Conservation (phyloP, 2,113 vertebrate species). For the Ibidorhyncha struthersii region DNA sequence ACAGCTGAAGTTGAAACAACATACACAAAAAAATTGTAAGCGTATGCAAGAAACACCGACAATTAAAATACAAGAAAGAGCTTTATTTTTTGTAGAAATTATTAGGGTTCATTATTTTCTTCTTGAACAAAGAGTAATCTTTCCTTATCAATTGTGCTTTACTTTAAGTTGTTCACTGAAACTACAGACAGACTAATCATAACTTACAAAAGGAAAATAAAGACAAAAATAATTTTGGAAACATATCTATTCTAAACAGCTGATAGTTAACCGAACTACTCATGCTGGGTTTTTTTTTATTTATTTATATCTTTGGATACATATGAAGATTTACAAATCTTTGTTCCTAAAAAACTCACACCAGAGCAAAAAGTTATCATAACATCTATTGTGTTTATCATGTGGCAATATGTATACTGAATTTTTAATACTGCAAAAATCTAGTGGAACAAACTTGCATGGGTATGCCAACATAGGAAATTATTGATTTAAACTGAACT, state of each 20-base stretch:
- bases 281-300: background rate
- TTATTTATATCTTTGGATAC: background rate
- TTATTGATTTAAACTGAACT: background rate
- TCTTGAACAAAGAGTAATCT: background rate
- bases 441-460: background rate
- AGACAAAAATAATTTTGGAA: background rate
- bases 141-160: background rate
- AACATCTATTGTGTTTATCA: background rate
- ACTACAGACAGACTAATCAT: background rate
- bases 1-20: slow-evolving; percentile 82
- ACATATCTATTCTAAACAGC: background rate
- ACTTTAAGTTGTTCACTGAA: background rate
- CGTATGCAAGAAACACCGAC: background rate
- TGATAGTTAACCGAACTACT: background rate
- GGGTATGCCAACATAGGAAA: background rate
- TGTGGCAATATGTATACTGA: background rate
- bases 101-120: background rate
- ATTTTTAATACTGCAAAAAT: background rate
- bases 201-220: background rate
- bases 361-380: background rate
- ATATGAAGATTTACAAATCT: background rate
- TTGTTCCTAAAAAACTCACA: background rate
- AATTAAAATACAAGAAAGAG: background rate
- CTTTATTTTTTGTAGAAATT: background rate
- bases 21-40: background rate